Evolutionary conservation across 2,797 vertebrate genomes (phyloP).

Genomic region (Clamator glandarius): DNA sequence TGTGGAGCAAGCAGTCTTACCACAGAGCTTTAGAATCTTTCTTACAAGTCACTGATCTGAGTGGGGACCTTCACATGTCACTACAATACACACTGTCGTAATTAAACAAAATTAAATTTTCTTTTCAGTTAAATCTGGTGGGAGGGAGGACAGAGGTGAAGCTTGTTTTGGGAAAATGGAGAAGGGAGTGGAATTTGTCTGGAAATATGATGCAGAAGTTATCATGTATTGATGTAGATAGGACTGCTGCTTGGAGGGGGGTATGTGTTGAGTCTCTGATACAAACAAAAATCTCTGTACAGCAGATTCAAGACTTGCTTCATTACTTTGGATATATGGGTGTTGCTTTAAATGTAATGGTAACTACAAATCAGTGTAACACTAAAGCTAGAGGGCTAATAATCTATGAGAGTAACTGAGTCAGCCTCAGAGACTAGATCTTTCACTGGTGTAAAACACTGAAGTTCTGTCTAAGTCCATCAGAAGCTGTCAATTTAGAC

Average conservation of each 20-base stretch:
- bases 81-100: not conserved
- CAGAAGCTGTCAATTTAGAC: constrained; percentile 2
- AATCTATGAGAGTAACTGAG: constrained; percentile 18
- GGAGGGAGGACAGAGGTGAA: not conserved
- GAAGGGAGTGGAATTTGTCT: not conserved
- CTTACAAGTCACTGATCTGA: not conserved
- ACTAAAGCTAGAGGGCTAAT: constrained; percentile 43
- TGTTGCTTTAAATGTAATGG: constrained; percentile 31
- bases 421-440: not conserved
- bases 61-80: too few relatives aligned
- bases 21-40: not conserved
- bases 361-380: constrained; percentile 46
- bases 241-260: not conserved
- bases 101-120: not conserved
- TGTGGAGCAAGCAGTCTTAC: not conserved
- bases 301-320: constrained; percentile 8
- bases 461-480: constrained; percentile 5
- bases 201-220: not conserved
- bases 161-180: not conserved
- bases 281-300: not conserved
- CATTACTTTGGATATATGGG: not conserved
- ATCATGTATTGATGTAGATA: not conserved
- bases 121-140: not conserved
- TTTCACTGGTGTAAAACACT: not conserved
- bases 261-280: not conserved